Evolutionary conservation across 2,888 invertebrate genomes (phyloP).

Genomic region (Erebia aethiops): DNA sequence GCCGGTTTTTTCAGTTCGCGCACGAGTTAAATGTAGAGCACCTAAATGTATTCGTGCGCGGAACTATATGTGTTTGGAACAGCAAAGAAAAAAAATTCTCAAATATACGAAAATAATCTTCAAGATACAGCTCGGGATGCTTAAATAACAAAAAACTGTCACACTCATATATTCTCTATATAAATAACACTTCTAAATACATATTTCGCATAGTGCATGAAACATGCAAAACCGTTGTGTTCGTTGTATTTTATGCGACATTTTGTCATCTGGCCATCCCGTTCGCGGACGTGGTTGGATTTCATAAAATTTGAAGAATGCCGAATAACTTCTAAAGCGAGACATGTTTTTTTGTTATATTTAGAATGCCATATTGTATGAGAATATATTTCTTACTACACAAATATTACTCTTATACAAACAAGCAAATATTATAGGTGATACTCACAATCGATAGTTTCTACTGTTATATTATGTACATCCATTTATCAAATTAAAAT

Average conservation of each 20-base stretch:
- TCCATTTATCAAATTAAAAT: too few relatives aligned
- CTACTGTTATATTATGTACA: too few relatives aligned
- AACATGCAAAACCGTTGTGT: slow-evolving; percentile 62
- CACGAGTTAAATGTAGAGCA: too few relatives aligned
- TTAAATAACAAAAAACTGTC: slow-evolving; percentile 28
- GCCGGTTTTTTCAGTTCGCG: too few relatives aligned
- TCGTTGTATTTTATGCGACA: slow-evolving; percentile 66
- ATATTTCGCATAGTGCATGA: slow-evolving; percentile 63
- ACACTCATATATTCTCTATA: slow-evolving; percentile 33
- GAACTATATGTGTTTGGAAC: too few relatives aligned
- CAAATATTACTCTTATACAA: too few relatives aligned
- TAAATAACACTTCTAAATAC: slow-evolving; percentile 53
- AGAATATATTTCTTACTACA: not conserved
- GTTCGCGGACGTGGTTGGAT: slow-evolving; percentile 58
- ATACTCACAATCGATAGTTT: too few relatives aligned
- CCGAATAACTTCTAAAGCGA: slow-evolving; percentile 41
- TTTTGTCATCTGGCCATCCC: slow-evolving; percentile 70
- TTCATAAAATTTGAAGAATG: slow-evolving; percentile 55
- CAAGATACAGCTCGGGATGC: slow-evolving; percentile 16
- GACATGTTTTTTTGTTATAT: slow-evolving; percentile 35
- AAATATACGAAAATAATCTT: slow-evolving; percentile 30
- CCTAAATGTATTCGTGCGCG: too few relatives aligned
- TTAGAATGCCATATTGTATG: slow-evolving; percentile 9
- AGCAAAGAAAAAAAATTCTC: not conserved
- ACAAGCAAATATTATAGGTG: too few relatives aligned